phyloP scores from a whole-genome alignment of 2,113 vertebrate species.

The Solea solea region DNA sequence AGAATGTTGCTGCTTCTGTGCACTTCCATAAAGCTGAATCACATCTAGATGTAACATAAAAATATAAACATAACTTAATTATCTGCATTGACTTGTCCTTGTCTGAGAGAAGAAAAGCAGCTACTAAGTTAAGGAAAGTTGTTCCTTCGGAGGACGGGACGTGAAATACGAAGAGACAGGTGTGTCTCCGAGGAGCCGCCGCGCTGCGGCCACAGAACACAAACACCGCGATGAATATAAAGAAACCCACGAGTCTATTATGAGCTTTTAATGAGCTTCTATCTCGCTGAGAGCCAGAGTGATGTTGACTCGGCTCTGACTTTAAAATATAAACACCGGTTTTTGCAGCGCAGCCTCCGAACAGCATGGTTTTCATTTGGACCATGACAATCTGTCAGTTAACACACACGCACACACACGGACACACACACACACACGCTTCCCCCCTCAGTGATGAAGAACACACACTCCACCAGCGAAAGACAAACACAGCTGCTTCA shows the following conservation, averaged over 20 bases:
- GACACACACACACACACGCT: slow-evolving; percentile 8
- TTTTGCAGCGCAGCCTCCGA: slow-evolving; percentile 15
- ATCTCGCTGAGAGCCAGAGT: slow-evolving; percentile 13
- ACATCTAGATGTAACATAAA: too few relatives aligned
- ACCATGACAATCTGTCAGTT: slow-evolving; percentile 50
- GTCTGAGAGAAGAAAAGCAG: too few relatives aligned
- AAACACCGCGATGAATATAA: slow-evolving; percentile 1
- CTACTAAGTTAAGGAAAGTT: too few relatives aligned
- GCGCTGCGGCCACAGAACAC: background rate
- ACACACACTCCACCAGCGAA: slow-evolving; percentile 36
- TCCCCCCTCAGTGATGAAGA: too few relatives aligned
- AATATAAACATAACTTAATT: too few relatives aligned
- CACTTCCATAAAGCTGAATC: too few relatives aligned
- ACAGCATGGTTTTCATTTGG: slow-evolving; percentile 60
- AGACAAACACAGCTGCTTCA: slow-evolving; percentile 71
- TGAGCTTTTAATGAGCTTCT: slow-evolving; percentile 21
- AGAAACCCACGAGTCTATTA: background rate
- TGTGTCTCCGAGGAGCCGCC: background rate
- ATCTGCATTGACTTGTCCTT: too few relatives aligned
- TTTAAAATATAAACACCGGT: slow-evolving; percentile 45
- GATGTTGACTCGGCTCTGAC: slow-evolving; percentile 17
- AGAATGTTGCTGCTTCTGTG: too few relatives aligned
- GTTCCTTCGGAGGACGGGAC: too few relatives aligned
- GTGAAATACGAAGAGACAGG: background rate
- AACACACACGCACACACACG: slow-evolving; percentile 13